These are phyloP conservation scores for Pachypanchax playfairii DNA, from an alignment of 2,113 vertebrate species.

Conservation along the genomic window DNA sequence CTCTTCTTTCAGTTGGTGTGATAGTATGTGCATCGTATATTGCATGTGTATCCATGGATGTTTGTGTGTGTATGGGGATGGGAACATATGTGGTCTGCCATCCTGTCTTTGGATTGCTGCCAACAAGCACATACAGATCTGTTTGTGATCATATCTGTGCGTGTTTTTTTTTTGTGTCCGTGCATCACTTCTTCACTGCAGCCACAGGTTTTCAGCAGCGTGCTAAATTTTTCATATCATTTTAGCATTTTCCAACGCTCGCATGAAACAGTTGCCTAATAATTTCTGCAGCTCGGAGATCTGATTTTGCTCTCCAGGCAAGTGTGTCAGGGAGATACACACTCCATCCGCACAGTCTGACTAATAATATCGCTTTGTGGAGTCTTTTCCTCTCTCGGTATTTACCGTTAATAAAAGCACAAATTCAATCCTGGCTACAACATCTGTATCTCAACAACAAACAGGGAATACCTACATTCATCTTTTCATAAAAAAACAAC, in stretches of 20 bases:
- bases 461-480: neutral
- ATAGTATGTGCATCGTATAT: conserved; percentile 52
- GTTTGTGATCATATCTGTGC: conserved; percentile 29
- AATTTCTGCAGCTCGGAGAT: conserved; percentile 16
- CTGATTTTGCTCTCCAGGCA: conserved; percentile 19
- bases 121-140: conserved; percentile 37
- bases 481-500: neutral
- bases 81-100: conserved; percentile 57
- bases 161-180: conserved; percentile 26
- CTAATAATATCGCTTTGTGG: neutral
- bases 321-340: neutral
- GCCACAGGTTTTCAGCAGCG: conserved; percentile 20
- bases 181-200: conserved; percentile 24
- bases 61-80: conserved; percentile 19
- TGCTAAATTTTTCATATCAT: conserved; percentile 10
- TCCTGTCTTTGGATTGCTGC: conserved; percentile 51
- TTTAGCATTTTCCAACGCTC: conserved; percentile 12
- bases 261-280: conserved; percentile 7
- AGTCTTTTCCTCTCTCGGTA: conserved; percentile 2
- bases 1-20: conserved; percentile 62
- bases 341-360: conserved; percentile 4
- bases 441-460: neutral
- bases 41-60: conserved; percentile 40
- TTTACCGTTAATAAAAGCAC: conserved; percentile 8
- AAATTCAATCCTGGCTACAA: neutral